A percentile compares a stretch with the other conserved stretches of the same genome.
Evolutionary conservation across 1,140 invertebrate genomes (phyloP).

Genomic region (Brachionus paranguensis): DNA sequence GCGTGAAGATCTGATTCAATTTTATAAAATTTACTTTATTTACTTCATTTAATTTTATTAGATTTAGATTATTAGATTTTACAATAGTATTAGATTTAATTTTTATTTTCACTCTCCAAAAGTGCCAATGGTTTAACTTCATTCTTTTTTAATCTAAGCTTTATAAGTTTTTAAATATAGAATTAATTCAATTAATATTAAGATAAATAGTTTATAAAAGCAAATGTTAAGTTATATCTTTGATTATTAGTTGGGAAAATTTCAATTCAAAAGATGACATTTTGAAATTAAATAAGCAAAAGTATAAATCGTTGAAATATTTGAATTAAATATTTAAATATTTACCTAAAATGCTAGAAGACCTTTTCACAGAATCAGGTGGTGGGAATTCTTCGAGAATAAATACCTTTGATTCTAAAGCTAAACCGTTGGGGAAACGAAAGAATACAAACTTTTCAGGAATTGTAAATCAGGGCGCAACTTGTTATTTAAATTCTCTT

Average conservation of each 20-base stretch:
- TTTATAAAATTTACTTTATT: too few species aligned
- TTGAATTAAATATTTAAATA: neutral
- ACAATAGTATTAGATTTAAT: too few species aligned
- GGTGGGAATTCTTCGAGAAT: neutral
- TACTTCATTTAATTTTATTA: too few species aligned
- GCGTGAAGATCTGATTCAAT: too few species aligned
- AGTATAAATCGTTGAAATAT: neutral
- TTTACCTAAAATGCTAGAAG: neutral
- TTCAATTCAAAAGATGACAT: slow-evolving; percentile 2
- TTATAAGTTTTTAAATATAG: neutral
- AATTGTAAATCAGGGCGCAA: slow-evolving; percentile 53
- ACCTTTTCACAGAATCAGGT: neutral
- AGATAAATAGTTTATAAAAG: neutral
- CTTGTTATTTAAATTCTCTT: slow-evolving; percentile 54
- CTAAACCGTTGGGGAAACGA: slow-evolving; percentile 44
- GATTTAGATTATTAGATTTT: too few species aligned
- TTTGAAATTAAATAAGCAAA: neutral
- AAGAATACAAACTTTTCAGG: slow-evolving; percentile 48
- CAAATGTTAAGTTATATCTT: slow-evolving; percentile 4
- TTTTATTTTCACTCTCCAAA: too few species aligned
- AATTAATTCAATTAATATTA: neutral
- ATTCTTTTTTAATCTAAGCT: too few species aligned
- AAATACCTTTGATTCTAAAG: neutral
- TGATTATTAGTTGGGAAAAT: neutral
- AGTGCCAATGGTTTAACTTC: too few species aligned